phyloP scores from a whole-genome alignment of 2,888 invertebrate species.

The Odontocerum albicorne region DNA sequence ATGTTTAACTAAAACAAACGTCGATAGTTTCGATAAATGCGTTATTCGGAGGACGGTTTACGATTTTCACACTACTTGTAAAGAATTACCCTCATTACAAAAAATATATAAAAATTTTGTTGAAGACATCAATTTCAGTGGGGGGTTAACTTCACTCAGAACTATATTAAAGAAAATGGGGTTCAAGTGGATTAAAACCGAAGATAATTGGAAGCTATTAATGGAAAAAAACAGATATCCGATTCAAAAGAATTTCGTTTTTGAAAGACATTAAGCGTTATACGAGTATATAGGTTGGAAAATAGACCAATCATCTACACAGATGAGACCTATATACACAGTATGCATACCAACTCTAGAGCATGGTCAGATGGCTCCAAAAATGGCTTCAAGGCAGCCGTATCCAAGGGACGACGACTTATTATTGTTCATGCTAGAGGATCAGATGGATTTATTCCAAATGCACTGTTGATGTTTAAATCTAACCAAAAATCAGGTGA shows the following conservation, averaged over 20 bases:
- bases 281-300: slow-evolving; percentile 27
- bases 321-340: slow-evolving; percentile 33
- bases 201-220: slow-evolving; percentile 24
- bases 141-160: slow-evolving; percentile 10
- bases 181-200: slow-evolving; percentile 22
- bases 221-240: slow-evolving; percentile 24
- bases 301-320: slow-evolving; percentile 32
- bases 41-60: slow-evolving; percentile 19
- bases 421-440: slow-evolving; percentile 36
- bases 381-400: slow-evolving; percentile 17
- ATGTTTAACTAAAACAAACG: no score
- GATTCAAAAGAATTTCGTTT: slow-evolving; percentile 27
- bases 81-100: slow-evolving; percentile 26
- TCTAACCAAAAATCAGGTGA: slow-evolving; percentile 11
- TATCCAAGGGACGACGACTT: slow-evolving; percentile 34
- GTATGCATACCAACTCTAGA: slow-evolving; percentile 17
- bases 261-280: slow-evolving; percentile 24
- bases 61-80: slow-evolving; percentile 25
- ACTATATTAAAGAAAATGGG: slow-evolving; percentile 13
- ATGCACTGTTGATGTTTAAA: slow-evolving; percentile 10
- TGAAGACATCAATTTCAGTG: slow-evolving; percentile 13
- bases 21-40: background rate
- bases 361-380: slow-evolving; percentile 23
- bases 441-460: slow-evolving; percentile 36
- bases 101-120: slow-evolving; percentile 15